Base-by-base conservation (phyloP, 1,140 invertebrate species). In the Drosophila pachea region DNA sequence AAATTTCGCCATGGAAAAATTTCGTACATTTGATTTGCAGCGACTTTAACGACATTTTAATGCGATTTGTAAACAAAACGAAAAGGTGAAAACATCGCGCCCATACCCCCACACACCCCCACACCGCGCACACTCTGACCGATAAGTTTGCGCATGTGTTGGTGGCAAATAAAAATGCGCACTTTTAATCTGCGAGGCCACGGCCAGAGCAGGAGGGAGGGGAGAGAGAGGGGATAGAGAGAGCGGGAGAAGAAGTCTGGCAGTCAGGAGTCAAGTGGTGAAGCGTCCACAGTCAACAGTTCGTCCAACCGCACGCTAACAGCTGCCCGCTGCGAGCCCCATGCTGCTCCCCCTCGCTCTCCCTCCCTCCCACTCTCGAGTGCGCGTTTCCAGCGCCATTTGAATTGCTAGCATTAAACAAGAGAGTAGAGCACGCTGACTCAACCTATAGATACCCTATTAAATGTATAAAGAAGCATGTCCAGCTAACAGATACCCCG, bases 1-100 rank as follows among this genome's bases (percentile, higher is more conserved):
- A 33, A 86, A 86, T 86, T 86, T 74, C 49, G 50, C 70, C 68
- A 84, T 70, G 79, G 76, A 72, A 76, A 84, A 77, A 43, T 43
- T 76, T 78, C 73, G 79, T 66, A 76, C 78, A 87, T 87, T 87
- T 87, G 78, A 87, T 87, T 86, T 87, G 68, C 73, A 73, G 68
- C 69, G 74, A 70, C 83, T 87, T 87, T 87, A 87, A 87, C 76
- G 84, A 87, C 84, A 87, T 87, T 87, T 87, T 87, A 87, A 87
- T 87, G 83, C 62, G 83, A 70, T 68, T 83, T 68, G 56, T 66
- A 78, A 82, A 78, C 83, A 73, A 84, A 68, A 72, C 70, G 61
- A 68, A 74, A 83, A 79, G 67, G 52, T 45, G 47, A 40, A 45
- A 35, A 7, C 36, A 35, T 4, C 40, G 43, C 7, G 16, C 61